phyloP scores from a whole-genome alignment of 2,797 vertebrate genomes.

The Smutsia temminckii region DNA sequence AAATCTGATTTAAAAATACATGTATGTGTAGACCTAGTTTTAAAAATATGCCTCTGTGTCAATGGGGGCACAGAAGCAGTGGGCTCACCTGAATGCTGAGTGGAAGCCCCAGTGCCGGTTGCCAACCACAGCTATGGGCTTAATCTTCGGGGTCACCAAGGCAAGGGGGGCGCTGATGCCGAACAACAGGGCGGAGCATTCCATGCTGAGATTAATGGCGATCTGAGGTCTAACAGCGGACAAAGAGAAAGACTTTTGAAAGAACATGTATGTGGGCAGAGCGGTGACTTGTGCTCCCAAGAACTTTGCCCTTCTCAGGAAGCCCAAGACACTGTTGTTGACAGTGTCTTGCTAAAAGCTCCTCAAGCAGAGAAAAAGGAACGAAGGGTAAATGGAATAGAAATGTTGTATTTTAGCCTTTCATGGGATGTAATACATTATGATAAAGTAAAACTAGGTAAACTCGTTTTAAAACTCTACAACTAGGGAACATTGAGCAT shows the following conservation, averaged over 20 bases:
- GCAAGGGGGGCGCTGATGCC: slow-evolving; percentile 89
- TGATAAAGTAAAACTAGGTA: neutral
- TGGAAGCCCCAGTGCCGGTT: slow-evolving; percentile 86
- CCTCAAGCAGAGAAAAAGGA: neutral
- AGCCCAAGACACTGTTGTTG: neutral
- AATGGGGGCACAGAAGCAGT: neutral
- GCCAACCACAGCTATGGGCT: slow-evolving; percentile 89
- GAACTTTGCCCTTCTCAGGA: neutral
- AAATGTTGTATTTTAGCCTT: neutral
- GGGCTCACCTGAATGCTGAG: slow-evolving; percentile 87
- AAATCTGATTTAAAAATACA: neutral
- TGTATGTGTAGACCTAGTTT: neutral
- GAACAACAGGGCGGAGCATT: slow-evolving; percentile 91
- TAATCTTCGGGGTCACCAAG: slow-evolving; percentile 88
- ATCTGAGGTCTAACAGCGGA: slow-evolving; percentile 88
- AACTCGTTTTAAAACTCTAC: neutral
- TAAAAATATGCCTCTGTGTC: neutral
- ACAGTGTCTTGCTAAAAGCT: neutral
- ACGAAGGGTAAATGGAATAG: neutral
- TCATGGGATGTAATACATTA: neutral
- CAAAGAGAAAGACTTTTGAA: neutral
- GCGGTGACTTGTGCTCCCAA: neutral
- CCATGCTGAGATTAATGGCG: slow-evolving; percentile 87
- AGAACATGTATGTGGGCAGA: neutral
- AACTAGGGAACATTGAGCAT: neutral